Evolutionary conservation across 2,797 vertebrate species (phyloP).

Genomic region (Morelia viridis): DNA sequence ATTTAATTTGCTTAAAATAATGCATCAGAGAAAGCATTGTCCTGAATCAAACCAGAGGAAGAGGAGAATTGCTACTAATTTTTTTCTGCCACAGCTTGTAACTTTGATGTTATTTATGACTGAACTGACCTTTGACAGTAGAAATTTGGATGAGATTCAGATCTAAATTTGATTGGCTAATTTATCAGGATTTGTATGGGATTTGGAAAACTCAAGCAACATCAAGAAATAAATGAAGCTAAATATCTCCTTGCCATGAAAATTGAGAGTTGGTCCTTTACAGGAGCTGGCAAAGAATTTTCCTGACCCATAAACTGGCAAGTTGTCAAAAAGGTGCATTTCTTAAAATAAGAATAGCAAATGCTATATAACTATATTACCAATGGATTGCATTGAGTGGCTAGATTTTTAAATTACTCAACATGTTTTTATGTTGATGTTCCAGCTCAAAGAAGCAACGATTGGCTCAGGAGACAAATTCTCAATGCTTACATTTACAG

Average conservation of each 20-base stretch:
- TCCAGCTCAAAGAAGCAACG: slow-evolving; percentile 60
- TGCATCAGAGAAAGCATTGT: neutral
- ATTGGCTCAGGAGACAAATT: slow-evolving; percentile 61
- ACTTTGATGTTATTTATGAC: slow-evolving; percentile 32
- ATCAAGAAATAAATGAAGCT: slow-evolving; percentile 32
- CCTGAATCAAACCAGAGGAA: slow-evolving; percentile 17
- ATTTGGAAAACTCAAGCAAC: neutral
- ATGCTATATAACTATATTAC: slow-evolving; percentile 48
- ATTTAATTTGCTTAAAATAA: slow-evolving; percentile 21
- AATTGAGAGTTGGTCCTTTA: slow-evolving; percentile 51
- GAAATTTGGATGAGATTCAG: slow-evolving; percentile 39
- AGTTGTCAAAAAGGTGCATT: slow-evolving; percentile 49
- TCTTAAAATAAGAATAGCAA: slow-evolving; percentile 33
- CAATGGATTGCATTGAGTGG: slow-evolving; percentile 56
- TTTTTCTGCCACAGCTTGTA: slow-evolving; percentile 9
- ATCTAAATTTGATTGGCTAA: slow-evolving; percentile 52
- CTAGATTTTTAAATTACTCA: slow-evolving; percentile 59
- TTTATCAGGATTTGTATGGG: slow-evolving; percentile 52
- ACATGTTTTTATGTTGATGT: slow-evolving; percentile 53
- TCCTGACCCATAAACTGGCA: slow-evolving; percentile 53
- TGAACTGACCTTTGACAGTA: slow-evolving; percentile 28
- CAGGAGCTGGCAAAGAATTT: slow-evolving; percentile 48
- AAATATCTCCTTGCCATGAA: slow-evolving; percentile 48
- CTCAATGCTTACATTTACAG: slow-evolving; percentile 45
- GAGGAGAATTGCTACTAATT: slow-evolving; percentile 11